A percentile compares a stretch with the other conserved stretches of the same genome.
Conservation (phyloP, 53 echinoderm and acorn worm genomes). For the Stichopus horrens region DNA sequence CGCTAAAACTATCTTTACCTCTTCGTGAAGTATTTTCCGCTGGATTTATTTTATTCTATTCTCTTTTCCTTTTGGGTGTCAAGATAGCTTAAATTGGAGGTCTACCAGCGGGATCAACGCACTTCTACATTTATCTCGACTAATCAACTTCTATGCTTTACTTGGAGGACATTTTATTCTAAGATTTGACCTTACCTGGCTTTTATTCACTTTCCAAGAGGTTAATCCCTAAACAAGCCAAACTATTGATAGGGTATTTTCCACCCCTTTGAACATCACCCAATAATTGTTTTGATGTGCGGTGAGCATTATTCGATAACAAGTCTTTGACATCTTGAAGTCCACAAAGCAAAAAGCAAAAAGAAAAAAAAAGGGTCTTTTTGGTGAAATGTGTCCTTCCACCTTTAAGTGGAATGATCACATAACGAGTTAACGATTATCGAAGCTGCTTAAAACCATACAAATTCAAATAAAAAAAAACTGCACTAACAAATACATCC, state of each 20-base stretch:
- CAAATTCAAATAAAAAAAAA: not conserved
- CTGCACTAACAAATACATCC: no score
- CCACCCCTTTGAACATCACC: constrained; percentile 16
- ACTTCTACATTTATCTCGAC: not conserved
- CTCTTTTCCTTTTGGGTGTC: no score
- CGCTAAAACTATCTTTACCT: no score
- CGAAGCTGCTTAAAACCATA: constrained; percentile 5
- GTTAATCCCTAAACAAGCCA: not conserved
- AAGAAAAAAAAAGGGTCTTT: not conserved
- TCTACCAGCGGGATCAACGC: not conserved
- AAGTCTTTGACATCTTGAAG: not conserved
- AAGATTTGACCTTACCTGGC: constrained; percentile 27
- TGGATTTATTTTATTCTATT: no score
- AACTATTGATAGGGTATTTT: not conserved
- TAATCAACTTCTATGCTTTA: not conserved
- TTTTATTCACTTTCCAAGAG: not conserved
- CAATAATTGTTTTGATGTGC: constrained; percentile 21
- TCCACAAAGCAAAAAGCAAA: not conserved
- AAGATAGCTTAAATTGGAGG: not conserved
- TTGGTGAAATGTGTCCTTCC: constrained; percentile 26
- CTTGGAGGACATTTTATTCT: not conserved
- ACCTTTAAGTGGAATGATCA: not conserved
- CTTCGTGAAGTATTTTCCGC: no score
- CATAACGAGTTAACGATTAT: constrained; percentile 38
- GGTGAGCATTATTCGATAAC: constrained; percentile 15